Conservation (phyloP, 2,797 vertebrate genomes). For the Nyctibius grandis region DNA sequence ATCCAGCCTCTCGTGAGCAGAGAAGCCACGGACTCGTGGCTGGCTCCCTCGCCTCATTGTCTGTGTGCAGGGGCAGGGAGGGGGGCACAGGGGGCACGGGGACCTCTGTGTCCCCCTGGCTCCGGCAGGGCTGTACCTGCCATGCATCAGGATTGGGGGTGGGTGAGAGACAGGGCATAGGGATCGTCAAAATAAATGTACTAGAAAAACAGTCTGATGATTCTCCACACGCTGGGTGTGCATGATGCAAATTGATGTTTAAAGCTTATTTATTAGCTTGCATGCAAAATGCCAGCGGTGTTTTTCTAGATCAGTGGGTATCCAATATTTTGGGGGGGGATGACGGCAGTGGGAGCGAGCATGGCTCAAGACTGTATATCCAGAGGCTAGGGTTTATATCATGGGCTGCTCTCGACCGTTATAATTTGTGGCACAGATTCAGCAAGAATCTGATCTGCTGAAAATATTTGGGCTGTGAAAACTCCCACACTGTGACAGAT, state of each 20-base stretch:
- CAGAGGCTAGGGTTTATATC: conserved; percentile 64
- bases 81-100: neutral
- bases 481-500: conserved; percentile 83
- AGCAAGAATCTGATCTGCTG: conserved; percentile 75
- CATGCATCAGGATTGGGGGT: accelerated
- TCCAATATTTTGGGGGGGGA: neutral
- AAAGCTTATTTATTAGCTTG: conserved; percentile 53
- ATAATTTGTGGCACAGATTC: conserved; percentile 75
- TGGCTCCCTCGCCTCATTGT: neutral
- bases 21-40: neutral
- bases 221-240: neutral
- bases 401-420: conserved; percentile 68
- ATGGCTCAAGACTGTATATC: conserved; percentile 36
- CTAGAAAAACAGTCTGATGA: neutral
- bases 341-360: neutral
- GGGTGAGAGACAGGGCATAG: neutral
- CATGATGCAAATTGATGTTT: conserved; percentile 32
- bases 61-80: neutral
- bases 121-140: neutral
- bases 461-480: conserved; percentile 82
- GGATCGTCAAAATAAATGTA: neutral
- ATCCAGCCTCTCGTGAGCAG: neutral
- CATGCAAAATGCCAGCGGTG: conserved; percentile 37
- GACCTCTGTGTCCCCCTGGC: neutral
- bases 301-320: conserved; percentile 58